Evolutionary conservation across 2,113 vertebrate species (phyloP).

Genomic region (Mungos mungo): DNA sequence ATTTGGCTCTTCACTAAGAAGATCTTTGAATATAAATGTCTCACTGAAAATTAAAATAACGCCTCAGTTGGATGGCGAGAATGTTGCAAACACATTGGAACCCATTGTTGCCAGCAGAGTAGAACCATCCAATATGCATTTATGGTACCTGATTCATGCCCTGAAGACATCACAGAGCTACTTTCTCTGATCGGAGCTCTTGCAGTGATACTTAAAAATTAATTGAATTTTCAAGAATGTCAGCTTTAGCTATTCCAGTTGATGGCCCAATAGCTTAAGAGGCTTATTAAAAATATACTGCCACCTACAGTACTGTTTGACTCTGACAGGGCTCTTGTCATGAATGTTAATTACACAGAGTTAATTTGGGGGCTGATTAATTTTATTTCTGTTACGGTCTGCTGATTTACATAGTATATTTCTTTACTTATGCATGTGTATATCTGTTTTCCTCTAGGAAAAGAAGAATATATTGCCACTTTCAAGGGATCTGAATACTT

Average conservation of each 20-base stretch:
- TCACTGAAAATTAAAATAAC: constrained; percentile 63
- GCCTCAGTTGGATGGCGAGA: neutral
- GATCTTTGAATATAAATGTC: constrained; percentile 63
- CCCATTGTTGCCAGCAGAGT: constrained; percentile 48
- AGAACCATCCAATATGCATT: constrained; percentile 43
- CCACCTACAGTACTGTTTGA: neutral
- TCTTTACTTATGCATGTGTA: constrained; percentile 14
- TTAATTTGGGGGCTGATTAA: neutral
- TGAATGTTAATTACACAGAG: constrained; percentile 18
- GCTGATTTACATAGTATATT: neutral
- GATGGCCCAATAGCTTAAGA: constrained; percentile 10
- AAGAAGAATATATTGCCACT: constrained; percentile 98
- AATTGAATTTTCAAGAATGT: constrained; percentile 65
- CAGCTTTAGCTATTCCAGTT: constrained; percentile 29
- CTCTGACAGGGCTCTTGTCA: neutral
- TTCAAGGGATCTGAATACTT: constrained; percentile 99
- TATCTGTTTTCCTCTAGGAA: constrained; percentile 89
- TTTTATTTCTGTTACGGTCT: constrained; percentile 49
- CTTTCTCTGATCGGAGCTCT: constrained; percentile 60
- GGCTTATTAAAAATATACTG: constrained; percentile 51
- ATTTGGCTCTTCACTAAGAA: constrained; percentile 46
- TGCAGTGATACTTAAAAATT: constrained; percentile 67
- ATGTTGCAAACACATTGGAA: constrained; percentile 3
- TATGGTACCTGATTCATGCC: constrained; percentile 50
- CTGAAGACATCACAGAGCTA: constrained; percentile 24